phyloP scores from a whole-genome alignment of 2,888 invertebrate genomes.

The Pristionchus japonicus region DNA sequence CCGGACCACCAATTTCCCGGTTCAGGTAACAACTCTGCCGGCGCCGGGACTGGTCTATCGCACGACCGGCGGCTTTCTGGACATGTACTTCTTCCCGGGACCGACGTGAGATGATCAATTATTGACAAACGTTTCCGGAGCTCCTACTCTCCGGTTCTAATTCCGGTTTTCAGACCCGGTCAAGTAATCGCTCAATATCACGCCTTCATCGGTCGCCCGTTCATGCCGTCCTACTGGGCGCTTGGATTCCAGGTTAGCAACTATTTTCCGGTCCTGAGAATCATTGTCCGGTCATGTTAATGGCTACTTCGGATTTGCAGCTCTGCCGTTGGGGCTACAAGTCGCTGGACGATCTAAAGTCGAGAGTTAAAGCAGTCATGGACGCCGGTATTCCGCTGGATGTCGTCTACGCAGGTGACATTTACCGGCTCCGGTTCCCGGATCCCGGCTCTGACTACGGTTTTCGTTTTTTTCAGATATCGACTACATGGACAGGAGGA shows the following conservation, averaged over 20 bases:
- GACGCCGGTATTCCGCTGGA: slow-evolving; percentile 77
- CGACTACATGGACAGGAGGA: slow-evolving; percentile 86
- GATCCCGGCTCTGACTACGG: too few relatives aligned
- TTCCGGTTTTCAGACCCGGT: slow-evolving; percentile 73
- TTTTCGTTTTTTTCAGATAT: too few relatives aligned
- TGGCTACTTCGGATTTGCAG: slow-evolving; percentile 45
- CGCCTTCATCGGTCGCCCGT: slow-evolving; percentile 62
- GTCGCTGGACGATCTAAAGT: slow-evolving; percentile 61
- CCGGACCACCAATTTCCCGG: slow-evolving; percentile 56
- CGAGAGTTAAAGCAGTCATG: slow-evolving; percentile 73
- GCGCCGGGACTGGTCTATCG: slow-evolving; percentile 83
- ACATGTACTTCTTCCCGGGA: slow-evolving; percentile 75
- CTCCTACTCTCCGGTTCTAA: too few relatives aligned
- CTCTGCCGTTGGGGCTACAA: slow-evolving; percentile 70
- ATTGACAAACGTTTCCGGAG: too few relatives aligned
- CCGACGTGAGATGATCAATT: background rate
- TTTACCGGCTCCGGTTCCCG: too few relatives aligned
- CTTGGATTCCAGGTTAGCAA: slow-evolving; percentile 72
- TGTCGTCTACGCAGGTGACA: slow-evolving; percentile 87
- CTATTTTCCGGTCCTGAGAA: background rate
- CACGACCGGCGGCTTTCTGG: slow-evolving; percentile 75
- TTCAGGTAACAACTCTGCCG: slow-evolving; percentile 65
- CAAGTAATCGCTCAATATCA: slow-evolving; percentile 73
- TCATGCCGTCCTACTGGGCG: slow-evolving; percentile 75
- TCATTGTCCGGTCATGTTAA: background rate